Conservation (phyloP, 2,797 vertebrate genomes). For the Phataginus tricuspis region DNA sequence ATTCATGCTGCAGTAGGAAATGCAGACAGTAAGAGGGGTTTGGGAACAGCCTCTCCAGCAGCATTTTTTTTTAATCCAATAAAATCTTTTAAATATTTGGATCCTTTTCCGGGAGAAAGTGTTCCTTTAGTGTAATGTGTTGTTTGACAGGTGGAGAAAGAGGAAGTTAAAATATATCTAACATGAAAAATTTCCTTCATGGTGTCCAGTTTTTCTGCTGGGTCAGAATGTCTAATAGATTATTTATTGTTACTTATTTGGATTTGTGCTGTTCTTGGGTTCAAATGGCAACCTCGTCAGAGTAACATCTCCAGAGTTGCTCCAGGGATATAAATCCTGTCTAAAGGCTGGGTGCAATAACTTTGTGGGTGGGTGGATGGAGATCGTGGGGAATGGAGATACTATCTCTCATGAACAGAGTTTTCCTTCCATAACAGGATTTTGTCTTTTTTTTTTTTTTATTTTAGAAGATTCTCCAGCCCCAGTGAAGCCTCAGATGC, state of each 20-base stretch:
- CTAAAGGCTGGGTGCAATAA: neutral
- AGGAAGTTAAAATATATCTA: neutral
- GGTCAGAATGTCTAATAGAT: neutral
- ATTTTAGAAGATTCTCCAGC: neutral
- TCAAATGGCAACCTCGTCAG: neutral
- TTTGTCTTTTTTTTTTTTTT: neutral
- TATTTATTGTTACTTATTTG: slow-evolving; percentile 16
- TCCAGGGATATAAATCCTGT: neutral
- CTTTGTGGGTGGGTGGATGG: neutral
- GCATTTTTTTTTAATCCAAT: neutral
- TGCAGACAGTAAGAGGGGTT: neutral
- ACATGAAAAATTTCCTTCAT: neutral
- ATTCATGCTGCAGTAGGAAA: neutral
- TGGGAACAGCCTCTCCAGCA: neutral
- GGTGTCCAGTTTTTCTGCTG: neutral
- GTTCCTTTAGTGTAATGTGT: neutral
- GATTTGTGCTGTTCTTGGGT: neutral
- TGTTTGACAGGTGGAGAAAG: neutral
- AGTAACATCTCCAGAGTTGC: neutral
- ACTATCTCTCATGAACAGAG: neutral
- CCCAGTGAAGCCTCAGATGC: neutral
- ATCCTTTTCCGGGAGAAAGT: neutral
- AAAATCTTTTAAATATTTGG: slow-evolving; percentile 25
- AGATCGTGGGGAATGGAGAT: neutral
- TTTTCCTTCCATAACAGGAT: neutral